Conservation (phyloP, 2,888 invertebrate species). For the Lomographa bimaculata region DNA sequence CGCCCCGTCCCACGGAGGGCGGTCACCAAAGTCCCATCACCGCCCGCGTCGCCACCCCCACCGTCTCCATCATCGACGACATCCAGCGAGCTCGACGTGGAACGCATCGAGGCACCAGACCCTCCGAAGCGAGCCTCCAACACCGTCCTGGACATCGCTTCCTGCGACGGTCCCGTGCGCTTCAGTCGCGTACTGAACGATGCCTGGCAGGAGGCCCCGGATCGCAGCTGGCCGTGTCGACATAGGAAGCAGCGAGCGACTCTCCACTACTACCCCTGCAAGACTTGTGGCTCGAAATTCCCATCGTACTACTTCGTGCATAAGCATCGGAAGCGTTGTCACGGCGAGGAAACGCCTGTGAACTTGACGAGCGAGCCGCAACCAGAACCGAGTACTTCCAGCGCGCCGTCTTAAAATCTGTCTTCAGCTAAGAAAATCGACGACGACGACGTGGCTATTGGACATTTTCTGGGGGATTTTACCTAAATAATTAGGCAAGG, state of each 20-base stretch:
- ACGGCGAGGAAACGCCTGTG: slow-evolving; percentile 84
- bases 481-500: no score
- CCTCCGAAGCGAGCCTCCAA: slow-evolving; percentile 46
- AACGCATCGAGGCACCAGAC: slow-evolving; percentile 60
- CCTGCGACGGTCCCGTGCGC: slow-evolving; percentile 95
- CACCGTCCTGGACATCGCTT: slow-evolving; percentile 93
- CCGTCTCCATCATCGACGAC: slow-evolving; percentile 68
- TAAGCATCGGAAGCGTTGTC: slow-evolving; percentile 94
- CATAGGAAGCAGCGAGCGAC: slow-evolving; percentile 91
- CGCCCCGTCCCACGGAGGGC: slow-evolving; percentile 70
- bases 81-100: slow-evolving; percentile 74
- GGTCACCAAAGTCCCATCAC: slow-evolving; percentile 60
- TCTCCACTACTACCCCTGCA: slow-evolving; percentile 96
- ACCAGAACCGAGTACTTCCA: slow-evolving; percentile 56
- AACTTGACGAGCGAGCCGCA: slow-evolving; percentile 35
- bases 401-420: slow-evolving; percentile 44
- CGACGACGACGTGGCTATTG: no score
- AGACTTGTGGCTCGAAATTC: slow-evolving; percentile 95
- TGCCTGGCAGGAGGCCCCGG: slow-evolving; percentile 85
- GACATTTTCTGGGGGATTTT: no score
- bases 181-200: slow-evolving; percentile 93
- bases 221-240: slow-evolving; percentile 92
- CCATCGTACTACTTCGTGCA: slow-evolving; percentile 97
- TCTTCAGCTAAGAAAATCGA: no score
- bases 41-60: slow-evolving; percentile 58